Percentiles rank a stretch among this genome's conserved stretches.
Evolutionary conservation across 2,797 vertebrate genomes (phyloP).

Genomic region (Pseudochaenichthys georgianus): DNA sequence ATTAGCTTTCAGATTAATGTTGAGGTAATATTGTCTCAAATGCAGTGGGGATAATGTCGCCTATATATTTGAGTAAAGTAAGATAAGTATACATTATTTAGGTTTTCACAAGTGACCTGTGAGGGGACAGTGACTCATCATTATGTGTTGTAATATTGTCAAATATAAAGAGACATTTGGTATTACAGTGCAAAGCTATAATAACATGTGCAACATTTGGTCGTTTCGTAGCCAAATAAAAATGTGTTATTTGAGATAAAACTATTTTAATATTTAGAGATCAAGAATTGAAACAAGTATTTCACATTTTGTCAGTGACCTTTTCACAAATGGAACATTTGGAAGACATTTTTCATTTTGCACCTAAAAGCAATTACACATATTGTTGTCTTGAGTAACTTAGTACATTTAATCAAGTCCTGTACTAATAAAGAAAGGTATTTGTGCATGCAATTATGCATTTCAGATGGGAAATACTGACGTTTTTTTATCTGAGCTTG

Average conservation of each 20-base stretch:
- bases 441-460: neutral
- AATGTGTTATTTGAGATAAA: slow-evolving; percentile 20
- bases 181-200: neutral
- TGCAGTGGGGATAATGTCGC: neutral
- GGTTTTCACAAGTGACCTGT: neutral
- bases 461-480: neutral
- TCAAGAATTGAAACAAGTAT: neutral
- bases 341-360: neutral
- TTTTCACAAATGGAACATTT: neutral
- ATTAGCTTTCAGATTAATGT: neutral
- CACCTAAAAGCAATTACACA: neutral
- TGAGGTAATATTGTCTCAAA: neutral
- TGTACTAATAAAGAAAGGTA: neutral
- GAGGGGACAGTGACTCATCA: neutral
- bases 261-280: neutral
- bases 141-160: neutral
- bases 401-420: neutral
- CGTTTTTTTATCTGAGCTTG: neutral
- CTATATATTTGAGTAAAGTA: neutral
- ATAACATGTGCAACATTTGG: slow-evolving; percentile 29
- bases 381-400: neutral
- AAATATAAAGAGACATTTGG: slow-evolving; percentile 13
- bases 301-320: slow-evolving; percentile 6
- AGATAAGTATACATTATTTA: neutral
- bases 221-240: slow-evolving; percentile 4